Conservation (phyloP, 2,797 vertebrate genomes). For the Propithecus perrieri region DNA sequence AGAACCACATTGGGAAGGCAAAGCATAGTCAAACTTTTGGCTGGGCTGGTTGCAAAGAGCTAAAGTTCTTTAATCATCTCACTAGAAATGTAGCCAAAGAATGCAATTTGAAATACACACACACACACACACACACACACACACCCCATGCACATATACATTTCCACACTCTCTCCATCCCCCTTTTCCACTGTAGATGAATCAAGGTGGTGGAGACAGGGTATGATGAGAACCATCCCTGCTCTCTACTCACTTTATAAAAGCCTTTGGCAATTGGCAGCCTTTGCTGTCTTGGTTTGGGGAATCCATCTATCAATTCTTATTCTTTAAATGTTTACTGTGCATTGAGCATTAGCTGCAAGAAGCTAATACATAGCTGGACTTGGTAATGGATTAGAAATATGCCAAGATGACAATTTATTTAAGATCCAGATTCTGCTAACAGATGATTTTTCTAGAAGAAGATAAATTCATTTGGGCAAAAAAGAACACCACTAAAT, state of each 20-base stretch:
- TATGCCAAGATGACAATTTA: slow-evolving; percentile 22
- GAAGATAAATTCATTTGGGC: not conserved
- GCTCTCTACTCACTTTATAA: slow-evolving; percentile 53
- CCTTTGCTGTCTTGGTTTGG: not conserved
- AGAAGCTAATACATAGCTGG: slow-evolving; percentile 20
- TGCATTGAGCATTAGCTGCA: not conserved
- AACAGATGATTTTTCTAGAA: slow-evolving; percentile 35
- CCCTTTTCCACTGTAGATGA: slow-evolving; percentile 71
- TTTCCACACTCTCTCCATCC: slow-evolving; percentile 28
- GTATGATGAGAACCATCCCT: slow-evolving; percentile 73
- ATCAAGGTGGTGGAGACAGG: slow-evolving; percentile 77
- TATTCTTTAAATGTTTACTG: not conserved
- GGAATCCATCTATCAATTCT: slow-evolving; percentile 48
- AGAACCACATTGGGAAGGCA: slow-evolving; percentile 77
- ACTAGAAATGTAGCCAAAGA: slow-evolving; percentile 73
- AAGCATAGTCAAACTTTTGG: slow-evolving; percentile 69
- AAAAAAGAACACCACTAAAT: not conserved
- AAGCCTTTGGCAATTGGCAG: slow-evolving; percentile 42
- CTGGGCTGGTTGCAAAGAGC: slow-evolving; percentile 69
- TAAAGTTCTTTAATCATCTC: slow-evolving; percentile 81
- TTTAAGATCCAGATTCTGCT: slow-evolving; percentile 6
- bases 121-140: not conserved
- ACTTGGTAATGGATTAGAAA: not conserved
- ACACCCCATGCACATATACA: not conserved
- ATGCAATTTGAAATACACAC: slow-evolving; percentile 71